Base-by-base conservation (phyloP, 2,797 vertebrate species). In the Manis javanica region DNA sequence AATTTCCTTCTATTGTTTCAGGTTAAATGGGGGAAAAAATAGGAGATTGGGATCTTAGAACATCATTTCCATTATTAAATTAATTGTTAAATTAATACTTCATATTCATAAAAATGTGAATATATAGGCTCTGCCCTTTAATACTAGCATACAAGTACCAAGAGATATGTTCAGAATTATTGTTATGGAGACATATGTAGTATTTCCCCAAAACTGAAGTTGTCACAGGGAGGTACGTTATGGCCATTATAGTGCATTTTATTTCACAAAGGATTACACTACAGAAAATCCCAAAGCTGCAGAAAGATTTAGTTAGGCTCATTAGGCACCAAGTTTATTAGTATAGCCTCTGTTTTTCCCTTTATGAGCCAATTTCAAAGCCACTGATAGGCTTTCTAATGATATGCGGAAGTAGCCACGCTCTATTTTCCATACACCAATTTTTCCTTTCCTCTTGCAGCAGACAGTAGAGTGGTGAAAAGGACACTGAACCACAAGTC, bases 1-100 rank as follows among this genome's bases (percentile, higher is more conserved):
- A 97, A 98, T 98, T 98, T 97, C 77, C 96, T 96, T 98, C 96
- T 98, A 98, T 66, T 97, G 97, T 97, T 98, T 92, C 94, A 98
- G 98, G 96, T 98, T 98, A 98, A 94, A 89, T 95, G 97, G 94
- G 96, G 96, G 84, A 21, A 96, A 82, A 98, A 98, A 97, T 91
- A 97, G 95, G 96, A 96, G 95, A 98, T 71, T 57, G 88, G 82
- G 95, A 91, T 98, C 96, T 97, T 97, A 97, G 96, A 98, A 96
- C 82, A 94, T 94, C 95, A 97, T 95, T 98, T 98, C 98, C 94
- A 97, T 97, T 96, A 98, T 96, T 98, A 98, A 96, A 98, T 98
- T 98, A 98, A 98, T 98, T 92, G 94, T 97, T 98, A 92, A 97
- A 96, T 97, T 97, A 97, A 97, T 96, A 96, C 97, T 98, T 96